Evolutionary conservation across 2,888 invertebrate species (phyloP).

Genomic region (Oligia strigilis): DNA sequence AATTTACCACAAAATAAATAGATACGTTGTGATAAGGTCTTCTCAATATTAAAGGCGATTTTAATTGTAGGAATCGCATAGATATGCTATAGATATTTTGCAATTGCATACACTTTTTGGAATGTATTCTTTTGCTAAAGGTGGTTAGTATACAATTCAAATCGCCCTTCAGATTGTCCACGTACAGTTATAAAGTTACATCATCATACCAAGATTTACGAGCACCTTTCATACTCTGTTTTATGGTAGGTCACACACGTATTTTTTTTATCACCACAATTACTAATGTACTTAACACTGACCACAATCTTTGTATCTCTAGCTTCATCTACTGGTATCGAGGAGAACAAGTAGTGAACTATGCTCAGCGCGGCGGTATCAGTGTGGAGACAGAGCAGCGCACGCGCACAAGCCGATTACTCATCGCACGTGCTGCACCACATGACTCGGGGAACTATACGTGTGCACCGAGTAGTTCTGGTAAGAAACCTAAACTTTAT

Average conservation of each 20-base stretch:
- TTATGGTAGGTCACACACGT: slow-evolving; percentile 6
- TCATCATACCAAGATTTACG: slow-evolving; percentile 2
- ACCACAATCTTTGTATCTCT: slow-evolving; percentile 32
- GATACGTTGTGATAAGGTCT: not conserved
- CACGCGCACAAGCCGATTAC: slow-evolving; percentile 95
- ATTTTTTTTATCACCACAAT: not conserved
- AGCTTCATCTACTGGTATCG: slow-evolving; percentile 96
- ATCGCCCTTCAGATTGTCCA: not conserved
- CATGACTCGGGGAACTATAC: slow-evolving; percentile 97
- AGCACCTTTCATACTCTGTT: slow-evolving; percentile 14
- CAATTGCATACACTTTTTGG: not conserved
- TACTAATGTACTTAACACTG: not conserved
- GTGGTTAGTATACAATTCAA: not conserved
- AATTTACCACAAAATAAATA: not conserved
- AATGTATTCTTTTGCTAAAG: not conserved
- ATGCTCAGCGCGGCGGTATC: slow-evolving; percentile 96
- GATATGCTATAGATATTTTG: not conserved
- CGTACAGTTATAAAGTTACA: not conserved
- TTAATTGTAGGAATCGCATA: not conserved
- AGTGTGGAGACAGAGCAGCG: slow-evolving; percentile 96
- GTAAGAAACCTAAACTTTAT: slow-evolving; percentile 73
- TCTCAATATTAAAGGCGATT: not conserved
- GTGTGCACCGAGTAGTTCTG: slow-evolving; percentile 95
- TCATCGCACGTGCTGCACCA: slow-evolving; percentile 95
- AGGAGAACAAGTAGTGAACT: slow-evolving; percentile 95